These are phyloP conservation scores for Aspidiotus destructor DNA, from an alignment of 2,888 invertebrate genomes.

Conservation along the genomic window DNA sequence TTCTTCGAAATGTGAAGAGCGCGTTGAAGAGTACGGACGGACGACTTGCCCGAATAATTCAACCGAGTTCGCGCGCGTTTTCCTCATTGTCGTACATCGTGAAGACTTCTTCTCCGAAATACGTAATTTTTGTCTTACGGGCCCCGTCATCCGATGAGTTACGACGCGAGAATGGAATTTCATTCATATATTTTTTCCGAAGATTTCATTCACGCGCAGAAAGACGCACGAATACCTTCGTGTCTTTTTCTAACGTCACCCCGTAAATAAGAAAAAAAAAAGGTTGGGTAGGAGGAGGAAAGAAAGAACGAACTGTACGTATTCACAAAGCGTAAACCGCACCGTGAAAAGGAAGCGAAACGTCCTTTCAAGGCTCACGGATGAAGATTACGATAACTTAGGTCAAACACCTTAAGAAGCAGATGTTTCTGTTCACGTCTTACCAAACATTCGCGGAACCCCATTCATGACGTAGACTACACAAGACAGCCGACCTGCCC, in stretches of 20 bases:
- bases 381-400: slow-evolving; percentile 14
- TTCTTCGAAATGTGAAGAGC: background rate
- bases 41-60: slow-evolving; percentile 9
- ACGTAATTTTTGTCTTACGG: background rate
- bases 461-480: slow-evolving; percentile 5
- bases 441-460: background rate
- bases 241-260: too few species aligned
- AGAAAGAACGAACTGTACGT: slow-evolving; percentile 8
- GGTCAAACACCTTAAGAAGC: slow-evolving; percentile 32
- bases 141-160: background rate
- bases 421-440: slow-evolving; percentile 18
- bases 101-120: background rate
- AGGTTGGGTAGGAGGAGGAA: too few species aligned
- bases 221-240: too few species aligned
- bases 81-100: slow-evolving; percentile 4
- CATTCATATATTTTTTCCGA: background rate
- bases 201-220: background rate
- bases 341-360: slow-evolving; percentile 25
- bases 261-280: too few species aligned
- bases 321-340: background rate
- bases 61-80: slow-evolving; percentile 7
- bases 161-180: background rate
- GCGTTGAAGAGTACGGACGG: background rate
- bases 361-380: slow-evolving; percentile 29
- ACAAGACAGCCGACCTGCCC: slow-evolving; percentile 11